Conservation (phyloP, 2,888 invertebrate genomes). For the Drosophila prolongata region DNA sequence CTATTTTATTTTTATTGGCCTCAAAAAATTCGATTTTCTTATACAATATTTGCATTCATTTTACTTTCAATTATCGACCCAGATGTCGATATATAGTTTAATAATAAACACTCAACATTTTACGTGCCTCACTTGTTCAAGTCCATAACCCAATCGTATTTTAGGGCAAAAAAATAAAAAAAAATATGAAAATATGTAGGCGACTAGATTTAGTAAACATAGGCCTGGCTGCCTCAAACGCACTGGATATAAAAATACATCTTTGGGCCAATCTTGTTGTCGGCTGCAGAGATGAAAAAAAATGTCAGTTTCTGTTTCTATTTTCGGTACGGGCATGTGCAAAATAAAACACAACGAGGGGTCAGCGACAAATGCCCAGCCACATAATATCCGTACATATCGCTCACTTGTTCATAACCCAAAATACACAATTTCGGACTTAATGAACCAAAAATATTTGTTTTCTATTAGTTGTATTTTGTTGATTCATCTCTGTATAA, state of each 20-base stretch:
- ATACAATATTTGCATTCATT: conserved; percentile 8
- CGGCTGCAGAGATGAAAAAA: conserved; percentile 52
- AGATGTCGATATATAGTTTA: conserved; percentile 4
- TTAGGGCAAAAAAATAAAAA: conserved; percentile 23
- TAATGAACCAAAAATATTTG: conserved; percentile 21
- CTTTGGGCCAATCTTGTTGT: conserved; percentile 49
- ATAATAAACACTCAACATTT: conserved; percentile 4
- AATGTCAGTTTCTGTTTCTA: conserved; percentile 57
- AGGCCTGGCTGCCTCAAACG: conserved; percentile 22
- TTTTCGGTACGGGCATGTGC: conserved; percentile 55
- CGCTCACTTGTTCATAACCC: conserved; percentile 13
- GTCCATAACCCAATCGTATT: conserved; percentile 31
- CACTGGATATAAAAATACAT: conserved; percentile 57
- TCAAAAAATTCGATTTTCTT: conserved; percentile 6
- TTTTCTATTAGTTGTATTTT: neutral
- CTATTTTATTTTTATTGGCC: conserved; percentile 26
- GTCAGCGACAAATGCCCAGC: conserved; percentile 29
- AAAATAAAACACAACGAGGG: conserved; percentile 49
- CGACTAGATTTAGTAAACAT: conserved; percentile 17
- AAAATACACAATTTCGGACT: conserved; percentile 12
- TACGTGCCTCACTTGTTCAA: conserved; percentile 4
- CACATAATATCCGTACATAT: conserved; percentile 11
- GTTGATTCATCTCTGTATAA: too few relatives aligned
- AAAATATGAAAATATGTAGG: conserved; percentile 1
- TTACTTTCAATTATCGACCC: conserved; percentile 26